Base-by-base conservation (phyloP, 2,888 invertebrate genomes). In the Cantharis flavilabris region DNA sequence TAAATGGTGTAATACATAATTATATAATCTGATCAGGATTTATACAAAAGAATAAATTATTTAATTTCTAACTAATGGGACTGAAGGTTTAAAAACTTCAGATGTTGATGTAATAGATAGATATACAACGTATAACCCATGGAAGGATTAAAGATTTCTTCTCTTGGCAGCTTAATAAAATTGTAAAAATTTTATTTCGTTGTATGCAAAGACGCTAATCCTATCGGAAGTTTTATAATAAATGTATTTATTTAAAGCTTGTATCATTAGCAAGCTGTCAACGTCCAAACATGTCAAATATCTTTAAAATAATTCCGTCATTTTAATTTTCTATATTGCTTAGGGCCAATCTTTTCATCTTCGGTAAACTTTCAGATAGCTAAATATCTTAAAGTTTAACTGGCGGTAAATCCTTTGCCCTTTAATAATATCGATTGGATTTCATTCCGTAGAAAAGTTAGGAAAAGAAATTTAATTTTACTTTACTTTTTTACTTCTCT, bases 1-100 rank as follows among this genome's bases (percentile, higher is more conserved):
- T 73, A 28, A 65, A 69, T 77, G 73, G 69, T 77, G 74, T 77
- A 49, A 76, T 63, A 72, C n/a, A 49, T 49, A 49, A 49, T 49
- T n/a, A 49, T n/a, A 49, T 49, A 49, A n/a, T 49, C 49, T 49
- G 49, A 49, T 49, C n/a, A 49, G n/a, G 49, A 49, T 49, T 49
- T n/a, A 49, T 49, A n/a, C n/a, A n/a, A n/a, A 49, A 49, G 13
- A 49, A 49, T 49, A 3, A 49, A 49, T 49, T 7, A n/a, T 49
- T 49, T n/a, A n/a, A 49, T n/a, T n/a, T 49, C 7, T n/a, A n/a
- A 49, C 9, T 49, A 49, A 7, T 49, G n/a, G 49, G 49, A 33
- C 33, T 33, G 13, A 33, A 2, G n/a, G 5, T 49, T 7, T n/a
- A 2, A 49, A 49, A 49, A 49, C n/a, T 49, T 2, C n/a, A 49